Conservation (phyloP, 2,113 vertebrate species). For the Oreochromis spilurus region DNA sequence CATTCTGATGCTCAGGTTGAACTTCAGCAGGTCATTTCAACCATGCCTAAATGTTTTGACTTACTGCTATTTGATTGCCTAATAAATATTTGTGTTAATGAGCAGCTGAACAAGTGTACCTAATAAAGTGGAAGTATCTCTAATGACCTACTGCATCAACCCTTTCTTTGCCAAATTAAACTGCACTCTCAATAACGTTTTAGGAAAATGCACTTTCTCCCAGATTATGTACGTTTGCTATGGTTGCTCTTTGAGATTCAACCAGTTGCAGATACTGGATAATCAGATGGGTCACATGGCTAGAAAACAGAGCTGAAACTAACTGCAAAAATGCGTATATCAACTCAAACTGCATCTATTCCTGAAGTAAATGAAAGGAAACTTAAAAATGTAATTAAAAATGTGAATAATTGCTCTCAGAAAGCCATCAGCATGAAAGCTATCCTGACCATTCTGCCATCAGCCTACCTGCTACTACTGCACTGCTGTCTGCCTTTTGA, state of each 20-base stretch:
- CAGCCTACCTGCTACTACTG: background rate
- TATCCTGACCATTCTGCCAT: background rate
- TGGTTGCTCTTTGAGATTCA: background rate
- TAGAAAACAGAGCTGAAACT: background rate
- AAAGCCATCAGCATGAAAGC: background rate
- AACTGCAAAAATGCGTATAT: background rate
- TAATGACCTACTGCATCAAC: background rate
- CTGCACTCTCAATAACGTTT: background rate
- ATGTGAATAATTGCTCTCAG: background rate
- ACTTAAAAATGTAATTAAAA: background rate
- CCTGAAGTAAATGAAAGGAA: background rate
- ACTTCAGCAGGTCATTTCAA: background rate
- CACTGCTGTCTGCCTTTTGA: background rate
- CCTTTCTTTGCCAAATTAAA: background rate
- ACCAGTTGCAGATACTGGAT: background rate
- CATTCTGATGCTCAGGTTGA: background rate
- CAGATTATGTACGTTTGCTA: background rate
- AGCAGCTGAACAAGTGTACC: background rate
- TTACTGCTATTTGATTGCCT: background rate
- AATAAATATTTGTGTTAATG: background rate
- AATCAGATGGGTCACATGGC: background rate
- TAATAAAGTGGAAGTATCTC: background rate
- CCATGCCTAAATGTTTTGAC: background rate
- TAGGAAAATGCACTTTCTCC: background rate
- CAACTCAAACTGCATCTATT: background rate